Percentiles rank a stretch among this genome's conserved stretches.
These are phyloP conservation scores for Papilio protenor DNA, from an alignment of 2,888 invertebrate species.

Conservation along the genomic window DNA sequence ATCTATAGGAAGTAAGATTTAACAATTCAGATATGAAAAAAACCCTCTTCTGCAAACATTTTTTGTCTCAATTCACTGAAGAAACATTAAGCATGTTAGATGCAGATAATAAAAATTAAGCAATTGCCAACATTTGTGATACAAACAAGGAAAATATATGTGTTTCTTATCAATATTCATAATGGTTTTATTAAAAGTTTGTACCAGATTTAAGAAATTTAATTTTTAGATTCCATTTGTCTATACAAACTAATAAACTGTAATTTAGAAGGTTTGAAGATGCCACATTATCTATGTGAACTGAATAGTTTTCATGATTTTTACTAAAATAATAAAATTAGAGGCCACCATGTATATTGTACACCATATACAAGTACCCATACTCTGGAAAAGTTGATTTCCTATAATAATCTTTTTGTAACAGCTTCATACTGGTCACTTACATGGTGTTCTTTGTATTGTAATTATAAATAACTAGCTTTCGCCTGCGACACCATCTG, in stretches of 20 bases:
- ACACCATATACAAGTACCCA: neutral
- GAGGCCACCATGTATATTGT: neutral
- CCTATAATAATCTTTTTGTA: neutral
- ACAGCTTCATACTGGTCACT: neutral
- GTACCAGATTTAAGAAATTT: neutral
- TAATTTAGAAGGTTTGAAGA: neutral
- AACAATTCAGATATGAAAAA: neutral
- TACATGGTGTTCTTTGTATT: neutral
- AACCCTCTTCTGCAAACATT: neutral
- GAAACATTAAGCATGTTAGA: neutral
- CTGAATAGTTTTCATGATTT: neutral
- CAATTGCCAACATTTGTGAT: neutral
- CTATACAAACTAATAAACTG: neutral
- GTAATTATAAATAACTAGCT: too few species aligned
- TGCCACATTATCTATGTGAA: neutral
- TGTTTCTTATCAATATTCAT: neutral
- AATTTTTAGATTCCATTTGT: neutral
- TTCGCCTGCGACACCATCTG: too few species aligned
- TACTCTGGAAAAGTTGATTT: neutral
- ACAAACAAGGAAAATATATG: neutral
- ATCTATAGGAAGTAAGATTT: neutral
- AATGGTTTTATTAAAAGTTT: neutral
- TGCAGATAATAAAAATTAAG: neutral
- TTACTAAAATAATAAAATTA: neutral
- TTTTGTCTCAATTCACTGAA: neutral